phyloP scores from a whole-genome alignment of 2,113 vertebrate genomes.

The Neolamprologus sp. region DNA sequence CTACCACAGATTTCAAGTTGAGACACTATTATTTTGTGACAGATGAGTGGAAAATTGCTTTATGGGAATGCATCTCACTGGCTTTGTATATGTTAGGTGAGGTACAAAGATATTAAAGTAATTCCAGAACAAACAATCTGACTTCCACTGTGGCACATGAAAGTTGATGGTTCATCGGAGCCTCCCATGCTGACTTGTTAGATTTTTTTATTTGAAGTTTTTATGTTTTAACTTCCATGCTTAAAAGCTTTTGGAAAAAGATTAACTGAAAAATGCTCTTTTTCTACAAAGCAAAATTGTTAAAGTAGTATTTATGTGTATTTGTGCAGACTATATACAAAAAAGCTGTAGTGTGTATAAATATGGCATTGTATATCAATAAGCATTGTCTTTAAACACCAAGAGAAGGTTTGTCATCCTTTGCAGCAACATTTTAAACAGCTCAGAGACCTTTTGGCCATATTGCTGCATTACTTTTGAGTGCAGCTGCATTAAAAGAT shows the following conservation, averaged over 20 bases:
- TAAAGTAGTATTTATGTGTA: neutral
- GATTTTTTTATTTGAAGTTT: neutral
- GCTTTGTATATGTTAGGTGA: neutral
- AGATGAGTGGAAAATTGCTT: neutral
- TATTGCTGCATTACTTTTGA: conserved; percentile 18
- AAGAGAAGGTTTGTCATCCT: neutral
- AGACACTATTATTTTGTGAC: neutral
- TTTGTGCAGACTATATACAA: neutral
- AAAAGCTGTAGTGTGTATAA: neutral
- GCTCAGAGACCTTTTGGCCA: neutral
- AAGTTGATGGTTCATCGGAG: conserved; percentile 10
- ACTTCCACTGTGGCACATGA: neutral
- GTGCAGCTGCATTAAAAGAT: conserved; percentile 36
- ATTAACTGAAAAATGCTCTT: neutral
- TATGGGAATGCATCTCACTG: neutral
- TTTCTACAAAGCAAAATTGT: neutral
- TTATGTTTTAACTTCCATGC: neutral
- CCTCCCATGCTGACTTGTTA: neutral
- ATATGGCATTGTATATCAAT: neutral
- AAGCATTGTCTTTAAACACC: neutral
- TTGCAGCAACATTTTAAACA: neutral
- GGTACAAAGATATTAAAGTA: neutral
- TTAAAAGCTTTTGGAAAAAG: neutral
- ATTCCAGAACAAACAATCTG: conserved; percentile 23
- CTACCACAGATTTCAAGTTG: neutral